phyloP scores from a whole-genome alignment of 2,797 vertebrate genomes.

The Eulemur albifrons region DNA sequence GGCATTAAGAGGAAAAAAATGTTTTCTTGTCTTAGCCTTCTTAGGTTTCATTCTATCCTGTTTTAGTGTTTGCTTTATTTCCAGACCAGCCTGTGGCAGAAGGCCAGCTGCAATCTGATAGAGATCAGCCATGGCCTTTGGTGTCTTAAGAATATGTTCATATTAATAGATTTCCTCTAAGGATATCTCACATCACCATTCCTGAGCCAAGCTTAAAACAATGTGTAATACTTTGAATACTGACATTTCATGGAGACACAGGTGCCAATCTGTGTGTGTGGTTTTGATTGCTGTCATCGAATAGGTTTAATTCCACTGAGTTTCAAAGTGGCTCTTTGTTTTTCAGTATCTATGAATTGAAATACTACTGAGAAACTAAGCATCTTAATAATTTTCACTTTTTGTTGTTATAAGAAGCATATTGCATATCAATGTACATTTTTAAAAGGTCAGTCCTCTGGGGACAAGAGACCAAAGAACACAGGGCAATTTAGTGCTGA shows the following conservation, averaged over 20 bases:
- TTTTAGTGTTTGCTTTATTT: conserved; percentile 45
- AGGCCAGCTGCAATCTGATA: conserved; percentile 32
- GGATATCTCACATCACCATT: not conserved
- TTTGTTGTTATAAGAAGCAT: not conserved
- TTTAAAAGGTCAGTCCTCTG: not conserved
- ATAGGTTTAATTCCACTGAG: not conserved
- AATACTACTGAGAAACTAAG: not conserved
- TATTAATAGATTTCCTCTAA: conserved; percentile 43
- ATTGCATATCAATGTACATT: not conserved
- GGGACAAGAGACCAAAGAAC: not conserved
- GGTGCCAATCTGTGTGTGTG: not conserved
- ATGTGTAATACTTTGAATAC: not conserved
- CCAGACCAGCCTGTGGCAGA: not conserved
- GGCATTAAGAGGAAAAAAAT: not conserved
- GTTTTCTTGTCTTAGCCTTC: not conserved
- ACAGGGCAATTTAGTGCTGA: not conserved
- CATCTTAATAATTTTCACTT: not conserved
- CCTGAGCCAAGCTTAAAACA: not conserved
- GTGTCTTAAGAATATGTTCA: conserved; percentile 7
- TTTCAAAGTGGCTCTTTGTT: not conserved
- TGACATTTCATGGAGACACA: not conserved
- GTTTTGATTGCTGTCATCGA: not conserved
- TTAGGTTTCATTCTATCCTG: not conserved
- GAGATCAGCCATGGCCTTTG: conserved; percentile 42
- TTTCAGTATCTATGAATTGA: not conserved